Percentiles rank a stretch among this genome's conserved stretches.
Conservation (phyloP, 1,140 invertebrate species). For the Panulirus ornatus region DNA sequence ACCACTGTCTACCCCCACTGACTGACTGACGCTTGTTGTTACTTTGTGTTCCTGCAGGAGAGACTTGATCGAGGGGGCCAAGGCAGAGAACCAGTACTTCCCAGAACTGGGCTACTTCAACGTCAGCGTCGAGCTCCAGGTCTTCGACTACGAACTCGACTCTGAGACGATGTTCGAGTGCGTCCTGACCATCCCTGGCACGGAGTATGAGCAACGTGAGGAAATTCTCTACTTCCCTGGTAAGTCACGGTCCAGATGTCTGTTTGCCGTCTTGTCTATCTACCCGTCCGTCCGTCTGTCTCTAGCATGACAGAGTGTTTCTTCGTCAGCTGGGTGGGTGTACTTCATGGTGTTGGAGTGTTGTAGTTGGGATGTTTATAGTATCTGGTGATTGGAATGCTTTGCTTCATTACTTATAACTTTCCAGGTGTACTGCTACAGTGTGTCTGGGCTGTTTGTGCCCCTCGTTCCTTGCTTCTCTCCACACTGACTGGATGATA, state of each 20-base stretch:
- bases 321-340: no score
- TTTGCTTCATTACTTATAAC: no score
- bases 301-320: no score
- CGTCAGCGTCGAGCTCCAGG: slow-evolving; percentile 56
- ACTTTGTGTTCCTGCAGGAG: neutral
- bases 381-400: no score
- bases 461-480: neutral
- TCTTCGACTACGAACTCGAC: slow-evolving; percentile 60
- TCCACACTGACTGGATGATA: neutral
- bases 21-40: no score
- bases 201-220: slow-evolving; percentile 56
- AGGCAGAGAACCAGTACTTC: slow-evolving; percentile 24
- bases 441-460: no score
- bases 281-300: neutral
- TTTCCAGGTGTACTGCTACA: no score
- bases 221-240: slow-evolving; percentile 67
- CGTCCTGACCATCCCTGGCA: slow-evolving; percentile 64
- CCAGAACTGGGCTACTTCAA: slow-evolving; percentile 57
- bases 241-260: neutral
- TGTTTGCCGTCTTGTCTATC: neutral
- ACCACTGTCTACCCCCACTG: no score
- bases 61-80: slow-evolving; percentile 42
- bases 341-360: no score
- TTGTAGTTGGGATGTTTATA: no score
- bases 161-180: slow-evolving; percentile 68